These are phyloP conservation scores for Chirona hameri DNA, from an alignment of 2,888 invertebrate genomes.

Conservation along the genomic window DNA sequence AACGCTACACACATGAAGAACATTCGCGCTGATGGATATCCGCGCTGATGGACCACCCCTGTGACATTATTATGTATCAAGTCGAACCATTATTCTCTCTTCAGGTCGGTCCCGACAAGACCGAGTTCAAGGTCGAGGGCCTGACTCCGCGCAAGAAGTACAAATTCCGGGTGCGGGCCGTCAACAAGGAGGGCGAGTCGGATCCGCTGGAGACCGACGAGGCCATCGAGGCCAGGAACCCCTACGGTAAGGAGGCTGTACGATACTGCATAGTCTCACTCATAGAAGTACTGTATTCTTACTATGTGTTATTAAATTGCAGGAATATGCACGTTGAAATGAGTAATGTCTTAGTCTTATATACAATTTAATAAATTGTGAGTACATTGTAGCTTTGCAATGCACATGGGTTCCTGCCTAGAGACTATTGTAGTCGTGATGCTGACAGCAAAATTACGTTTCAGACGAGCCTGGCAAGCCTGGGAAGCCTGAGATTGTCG, in stretches of 20 bases:
- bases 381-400: too few species aligned
- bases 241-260: conserved; percentile 65
- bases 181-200: conserved; percentile 96
- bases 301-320: too few species aligned
- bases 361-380: too few species aligned
- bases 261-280: too few species aligned
- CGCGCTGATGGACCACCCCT: too few species aligned
- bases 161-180: conserved; percentile 94
- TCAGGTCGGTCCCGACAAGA: conserved; percentile 66
- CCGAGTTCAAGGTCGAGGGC: conserved; percentile 78
- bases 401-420: too few species aligned
- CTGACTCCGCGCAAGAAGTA: conserved; percentile 94
- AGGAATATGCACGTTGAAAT: too few species aligned
- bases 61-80: too few species aligned
- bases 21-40: too few species aligned
- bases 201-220: conserved; percentile 89
- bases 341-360: too few species aligned
- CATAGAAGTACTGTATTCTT: not conserved
- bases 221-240: conserved; percentile 88
- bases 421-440: too few species aligned
- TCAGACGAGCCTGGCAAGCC: conserved; percentile 83
- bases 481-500: conserved; percentile 82
- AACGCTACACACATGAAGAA: too few species aligned
- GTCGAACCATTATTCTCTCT: conserved; percentile 7
- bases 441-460: not conserved